phyloP scores from a whole-genome alignment of 1,140 invertebrate species.

The Cherax quadricarinatus region DNA sequence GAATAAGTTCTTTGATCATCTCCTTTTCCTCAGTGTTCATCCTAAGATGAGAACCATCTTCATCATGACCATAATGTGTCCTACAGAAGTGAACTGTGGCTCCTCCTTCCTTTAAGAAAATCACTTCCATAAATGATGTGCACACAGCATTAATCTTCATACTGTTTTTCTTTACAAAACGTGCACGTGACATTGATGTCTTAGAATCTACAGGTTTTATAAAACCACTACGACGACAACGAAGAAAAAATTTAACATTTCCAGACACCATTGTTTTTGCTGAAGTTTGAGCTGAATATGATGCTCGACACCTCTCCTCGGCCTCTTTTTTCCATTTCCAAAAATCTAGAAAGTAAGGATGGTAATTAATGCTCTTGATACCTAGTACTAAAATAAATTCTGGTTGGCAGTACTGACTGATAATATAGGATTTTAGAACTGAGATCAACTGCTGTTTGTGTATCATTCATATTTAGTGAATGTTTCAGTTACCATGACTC shows the following conservation, averaged over 20 bases:
- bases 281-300: conserved; percentile 46
- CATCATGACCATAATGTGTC: conserved; percentile 53
- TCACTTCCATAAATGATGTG: conserved; percentile 58
- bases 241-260: conserved; percentile 38
- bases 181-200: not conserved
- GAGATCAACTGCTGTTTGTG: too few species aligned
- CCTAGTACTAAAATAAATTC: too few species aligned
- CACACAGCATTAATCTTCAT: conserved; percentile 60
- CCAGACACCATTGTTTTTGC: conserved; percentile 46
- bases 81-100: conserved; percentile 53
- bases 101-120: conserved; percentile 44
- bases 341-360: conserved; percentile 25
- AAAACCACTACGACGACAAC: conserved; percentile 55
- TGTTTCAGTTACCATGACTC: too few species aligned
- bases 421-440: too few species aligned
- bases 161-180: conserved; percentile 20
- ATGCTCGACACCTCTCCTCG: conserved; percentile 44
- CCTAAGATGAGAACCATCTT: conserved; percentile 16
- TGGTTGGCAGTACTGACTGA: too few species aligned
- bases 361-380: too few species aligned
- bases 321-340: conserved; percentile 53
- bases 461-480: too few species aligned
- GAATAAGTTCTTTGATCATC: conserved; percentile 40
- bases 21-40: conserved; percentile 44
- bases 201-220: not conserved